Base-by-base conservation (phyloP, 2,113 vertebrate genomes). In the Atlantisia rogersi region DNA sequence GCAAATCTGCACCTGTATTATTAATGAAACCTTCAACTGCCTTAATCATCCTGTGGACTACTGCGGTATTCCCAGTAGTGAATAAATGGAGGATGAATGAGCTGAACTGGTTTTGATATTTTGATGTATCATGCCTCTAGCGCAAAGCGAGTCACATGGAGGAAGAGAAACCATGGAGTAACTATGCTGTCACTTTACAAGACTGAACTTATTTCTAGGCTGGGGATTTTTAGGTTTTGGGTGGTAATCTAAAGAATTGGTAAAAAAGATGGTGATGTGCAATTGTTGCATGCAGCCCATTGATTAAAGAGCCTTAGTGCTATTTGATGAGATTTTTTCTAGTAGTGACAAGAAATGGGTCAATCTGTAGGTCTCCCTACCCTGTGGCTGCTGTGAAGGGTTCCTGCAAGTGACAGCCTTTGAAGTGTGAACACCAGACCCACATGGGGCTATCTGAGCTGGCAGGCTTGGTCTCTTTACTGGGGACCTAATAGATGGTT, bases 1-100 rank as follows among this genome's bases (percentile, higher is more conserved):
- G 96, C 96, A 92, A 95, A 95, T 91, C 83, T 94, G 73, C 60
- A 95, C 92, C 91, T 97, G 95, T 96, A 96, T 97, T 95, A 97
- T 96, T 96, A 97, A 96, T 96, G 95, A 96, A 96, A 95, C 94
- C 92, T 96, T 96, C 90, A 96, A 83, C 95, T 90, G 94, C 85
- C 90, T 93, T 96, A 96, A 96, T 97, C 94, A 96, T 92, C 80
- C 80, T 76, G 73, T 88, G 95, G 90, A 88, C 94, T 93, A 83
- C 83, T 88, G 83, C 90, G 91, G 88, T 95, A 96, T 96, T 96
- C 95, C 95, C 95, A 94, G 69, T 95, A 91, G 94, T 92, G 94
- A 96, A 90, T 86, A 96, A 96, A 90, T 91, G 73, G 94, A 91
- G 88, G 88, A 94, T 96, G 90, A 96, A 93, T 93, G 88, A 93